A percentile compares a stretch with the other conserved stretches of the same genome.
These are phyloP conservation scores for Aphelenchoides fujianensis DNA, from an alignment of 1,140 invertebrate species.

Conservation along the genomic window DNA sequence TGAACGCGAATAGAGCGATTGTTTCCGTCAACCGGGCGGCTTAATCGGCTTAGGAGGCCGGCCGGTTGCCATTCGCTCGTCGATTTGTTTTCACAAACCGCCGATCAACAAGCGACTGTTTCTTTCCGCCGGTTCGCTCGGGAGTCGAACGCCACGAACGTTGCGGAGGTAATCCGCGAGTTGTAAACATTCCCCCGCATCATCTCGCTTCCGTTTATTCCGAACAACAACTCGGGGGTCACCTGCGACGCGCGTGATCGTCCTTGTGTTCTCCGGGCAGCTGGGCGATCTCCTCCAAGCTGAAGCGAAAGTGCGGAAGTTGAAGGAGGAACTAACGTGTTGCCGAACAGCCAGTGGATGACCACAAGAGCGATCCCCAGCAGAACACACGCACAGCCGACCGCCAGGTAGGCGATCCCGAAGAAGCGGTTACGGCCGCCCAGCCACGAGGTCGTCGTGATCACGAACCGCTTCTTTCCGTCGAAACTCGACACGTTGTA, in stretches of 20 bases:
- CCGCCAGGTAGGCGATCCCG: background rate
- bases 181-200: no score
- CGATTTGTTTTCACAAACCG: background rate
- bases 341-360: background rate
- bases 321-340: background rate
- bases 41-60: background rate
- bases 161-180: background rate
- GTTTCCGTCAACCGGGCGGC: background rate
- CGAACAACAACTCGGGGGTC: background rate
- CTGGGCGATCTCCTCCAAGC: background rate
- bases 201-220: background rate
- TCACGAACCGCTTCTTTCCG: background rate
- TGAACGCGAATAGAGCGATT: background rate
- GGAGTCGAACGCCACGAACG: background rate
- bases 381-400: background rate
- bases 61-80: background rate
- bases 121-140: background rate
- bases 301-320: no score
- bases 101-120: background rate
- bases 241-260: no score
- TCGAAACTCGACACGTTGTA: background rate
- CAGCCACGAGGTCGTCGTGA: conserved; percentile 5
- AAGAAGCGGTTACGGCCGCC: conserved; percentile 65
- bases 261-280: background rate
- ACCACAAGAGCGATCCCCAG: no score